Evolutionary conservation across 2,888 invertebrate species (phyloP).

Genomic region (Lepas anatifera): DNA sequence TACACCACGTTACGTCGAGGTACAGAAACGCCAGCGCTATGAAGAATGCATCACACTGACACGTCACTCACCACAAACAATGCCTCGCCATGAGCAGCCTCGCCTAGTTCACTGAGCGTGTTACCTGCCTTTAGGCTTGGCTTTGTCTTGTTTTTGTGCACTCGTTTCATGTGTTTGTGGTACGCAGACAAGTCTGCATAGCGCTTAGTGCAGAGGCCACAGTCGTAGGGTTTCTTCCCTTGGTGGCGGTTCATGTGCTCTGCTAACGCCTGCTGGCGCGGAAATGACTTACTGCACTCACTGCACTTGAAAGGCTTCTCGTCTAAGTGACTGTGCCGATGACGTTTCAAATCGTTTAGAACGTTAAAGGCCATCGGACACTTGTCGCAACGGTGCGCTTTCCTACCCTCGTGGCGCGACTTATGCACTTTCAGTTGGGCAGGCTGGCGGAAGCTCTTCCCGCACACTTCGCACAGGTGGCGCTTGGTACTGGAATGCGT

Average conservation of each 20-base stretch:
- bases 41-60: too few species aligned
- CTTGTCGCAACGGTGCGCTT: neutral
- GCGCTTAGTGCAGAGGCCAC: conserved; percentile 20
- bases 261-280: conserved; percentile 33
- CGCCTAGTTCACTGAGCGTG: too few species aligned
- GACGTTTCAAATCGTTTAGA: conserved; percentile 24
- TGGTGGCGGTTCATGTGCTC: conserved; percentile 35
- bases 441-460: neutral
- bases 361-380: conserved; percentile 24
- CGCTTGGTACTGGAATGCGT: neutral
- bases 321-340: neutral
- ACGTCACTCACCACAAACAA: too few species aligned
- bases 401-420: neutral
- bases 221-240: conserved; percentile 32
- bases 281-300: conserved; percentile 28
- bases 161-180: neutral
- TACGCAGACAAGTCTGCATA: neutral
- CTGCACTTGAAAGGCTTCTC: conserved; percentile 29
- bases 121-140: too few species aligned
- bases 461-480: neutral
- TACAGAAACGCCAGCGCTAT: too few species aligned
- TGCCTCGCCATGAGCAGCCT: too few species aligned
- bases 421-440: neutral
- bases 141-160: too few species aligned
- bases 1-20: too few species aligned